Evolutionary conservation across 2,113 vertebrate species (phyloP).

Genomic region (Grus americana): DNA sequence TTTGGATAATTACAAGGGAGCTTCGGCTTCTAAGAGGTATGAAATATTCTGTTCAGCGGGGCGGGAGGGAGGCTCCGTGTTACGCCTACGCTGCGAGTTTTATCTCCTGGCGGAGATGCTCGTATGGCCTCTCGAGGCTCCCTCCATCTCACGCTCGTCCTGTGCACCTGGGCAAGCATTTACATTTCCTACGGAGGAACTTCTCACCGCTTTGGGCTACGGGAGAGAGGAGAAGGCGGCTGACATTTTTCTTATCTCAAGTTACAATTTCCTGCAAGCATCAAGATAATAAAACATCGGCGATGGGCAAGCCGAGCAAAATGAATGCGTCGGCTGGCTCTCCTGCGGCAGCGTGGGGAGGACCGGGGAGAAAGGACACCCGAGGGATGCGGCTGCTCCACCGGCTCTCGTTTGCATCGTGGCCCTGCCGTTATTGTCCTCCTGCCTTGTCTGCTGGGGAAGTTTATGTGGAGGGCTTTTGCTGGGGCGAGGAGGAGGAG

Average conservation of each 20-base stretch:
- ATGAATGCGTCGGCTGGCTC: not conserved
- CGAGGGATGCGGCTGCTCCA: conserved; percentile 5
- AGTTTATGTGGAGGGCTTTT: conserved; percentile 70
- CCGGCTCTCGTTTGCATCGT: conserved; percentile 63
- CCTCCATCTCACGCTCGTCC: conserved; percentile 11
- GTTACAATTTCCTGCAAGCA: conserved; percentile 70
- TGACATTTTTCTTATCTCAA: conserved; percentile 71
- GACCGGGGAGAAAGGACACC: conserved; percentile 25
- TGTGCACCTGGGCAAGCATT: conserved; percentile 38
- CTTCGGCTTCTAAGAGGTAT: conserved; percentile 56
- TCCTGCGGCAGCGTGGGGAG: not conserved
- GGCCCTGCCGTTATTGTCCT: conserved; percentile 70
- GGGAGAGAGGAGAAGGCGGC: conserved; percentile 33
- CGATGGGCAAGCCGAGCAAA: not conserved
- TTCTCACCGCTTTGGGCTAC: not conserved
- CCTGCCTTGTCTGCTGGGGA: conserved; percentile 66
- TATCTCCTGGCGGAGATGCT: conserved; percentile 37
- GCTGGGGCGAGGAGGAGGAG: conserved; percentile 55
- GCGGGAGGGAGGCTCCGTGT: conserved; percentile 34
- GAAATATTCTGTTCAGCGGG: conserved; percentile 51
- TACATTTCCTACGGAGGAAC: conserved; percentile 47
- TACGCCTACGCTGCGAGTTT: conserved; percentile 37
- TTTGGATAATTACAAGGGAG: conserved; percentile 74
- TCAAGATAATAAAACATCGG: conserved; percentile 59
- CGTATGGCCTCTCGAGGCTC: not conserved